A percentile compares a stretch with the other conserved stretches of the same genome.
These are phyloP conservation scores for Echinometra lucunter DNA, from an alignment of 53 echinoderm and acorn worm genomes.

Conservation along the genomic window DNA sequence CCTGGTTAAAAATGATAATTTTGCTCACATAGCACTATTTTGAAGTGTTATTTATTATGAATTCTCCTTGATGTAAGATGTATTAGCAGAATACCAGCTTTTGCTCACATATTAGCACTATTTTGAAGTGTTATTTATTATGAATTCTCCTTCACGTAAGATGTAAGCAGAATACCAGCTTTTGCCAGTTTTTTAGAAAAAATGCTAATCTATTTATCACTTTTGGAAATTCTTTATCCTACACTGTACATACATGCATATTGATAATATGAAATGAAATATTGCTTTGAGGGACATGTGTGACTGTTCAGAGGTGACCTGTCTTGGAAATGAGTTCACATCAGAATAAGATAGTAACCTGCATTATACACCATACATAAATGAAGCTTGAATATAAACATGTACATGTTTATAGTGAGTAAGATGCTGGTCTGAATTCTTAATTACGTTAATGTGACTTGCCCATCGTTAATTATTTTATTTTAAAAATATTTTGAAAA, in stretches of 20 bases:
- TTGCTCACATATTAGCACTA: not conserved
- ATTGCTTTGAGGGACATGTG: conserved; percentile 18
- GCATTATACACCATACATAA: too few relatives aligned
- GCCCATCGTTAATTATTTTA: too few relatives aligned
- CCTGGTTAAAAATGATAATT: not conserved
- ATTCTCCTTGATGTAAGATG: not conserved
- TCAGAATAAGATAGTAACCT: not conserved
- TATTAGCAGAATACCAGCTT: too few relatives aligned
- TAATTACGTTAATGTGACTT: too few relatives aligned
- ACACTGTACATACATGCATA: not conserved
- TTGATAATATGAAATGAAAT: not conserved
- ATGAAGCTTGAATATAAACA: too few relatives aligned
- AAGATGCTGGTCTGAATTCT: too few relatives aligned
- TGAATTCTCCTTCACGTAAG: not conserved
- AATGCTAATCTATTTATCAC: not conserved
- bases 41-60: not conserved
- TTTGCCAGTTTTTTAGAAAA: not conserved
- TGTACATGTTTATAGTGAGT: too few relatives aligned
- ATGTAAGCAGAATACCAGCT: not conserved
- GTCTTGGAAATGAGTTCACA: not conserved
- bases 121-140: not conserved
- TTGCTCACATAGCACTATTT: not conserved
- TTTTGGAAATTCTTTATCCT: not conserved
- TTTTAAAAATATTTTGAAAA: too few relatives aligned
- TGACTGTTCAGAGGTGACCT: not conserved